A percentile compares a stretch with the other conserved stretches of the same genome.
Evolutionary conservation across 2,113 vertebrate genomes (phyloP).

Genomic region (Craseonycteris thonglongyai): DNA sequence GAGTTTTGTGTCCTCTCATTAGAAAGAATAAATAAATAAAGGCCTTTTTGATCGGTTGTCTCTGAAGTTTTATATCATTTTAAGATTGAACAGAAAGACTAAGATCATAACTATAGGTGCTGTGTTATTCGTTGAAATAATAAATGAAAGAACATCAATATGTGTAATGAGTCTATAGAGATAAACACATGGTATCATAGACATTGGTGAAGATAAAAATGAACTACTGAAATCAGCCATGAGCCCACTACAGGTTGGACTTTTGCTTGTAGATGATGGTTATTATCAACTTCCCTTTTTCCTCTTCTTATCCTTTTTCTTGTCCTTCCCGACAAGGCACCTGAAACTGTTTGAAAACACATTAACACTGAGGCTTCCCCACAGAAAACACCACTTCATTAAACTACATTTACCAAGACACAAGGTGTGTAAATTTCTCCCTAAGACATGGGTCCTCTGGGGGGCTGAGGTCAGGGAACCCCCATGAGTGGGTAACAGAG

Average conservation of each 20-base stretch:
- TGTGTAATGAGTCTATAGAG: neutral
- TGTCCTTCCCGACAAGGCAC: neutral
- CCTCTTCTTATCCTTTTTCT: neutral
- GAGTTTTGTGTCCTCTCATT: neutral
- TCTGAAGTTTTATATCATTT: slow-evolving; percentile 23
- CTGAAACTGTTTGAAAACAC: neutral
- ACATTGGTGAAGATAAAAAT: neutral
- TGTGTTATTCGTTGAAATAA: neutral
- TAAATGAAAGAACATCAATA: neutral
- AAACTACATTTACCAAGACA: neutral
- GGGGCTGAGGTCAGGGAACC: neutral
- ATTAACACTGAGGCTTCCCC: neutral
- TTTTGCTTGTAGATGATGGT: neutral
- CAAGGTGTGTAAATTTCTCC: neutral
- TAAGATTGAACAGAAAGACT: neutral
- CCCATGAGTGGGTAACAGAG: neutral
- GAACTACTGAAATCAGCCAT: neutral
- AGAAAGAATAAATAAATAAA: neutral
- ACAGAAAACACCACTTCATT: neutral
- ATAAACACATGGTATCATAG: neutral
- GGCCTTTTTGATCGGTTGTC: neutral
- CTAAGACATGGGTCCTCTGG: neutral
- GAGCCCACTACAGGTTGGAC: neutral
- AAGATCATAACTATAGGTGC: neutral
- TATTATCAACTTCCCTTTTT: neutral